Evolutionary conservation across 2,888 invertebrate genomes (phyloP), one percentile per base, ranked within the genome.

Genomic region (Xiphydria camelus): DNA sequence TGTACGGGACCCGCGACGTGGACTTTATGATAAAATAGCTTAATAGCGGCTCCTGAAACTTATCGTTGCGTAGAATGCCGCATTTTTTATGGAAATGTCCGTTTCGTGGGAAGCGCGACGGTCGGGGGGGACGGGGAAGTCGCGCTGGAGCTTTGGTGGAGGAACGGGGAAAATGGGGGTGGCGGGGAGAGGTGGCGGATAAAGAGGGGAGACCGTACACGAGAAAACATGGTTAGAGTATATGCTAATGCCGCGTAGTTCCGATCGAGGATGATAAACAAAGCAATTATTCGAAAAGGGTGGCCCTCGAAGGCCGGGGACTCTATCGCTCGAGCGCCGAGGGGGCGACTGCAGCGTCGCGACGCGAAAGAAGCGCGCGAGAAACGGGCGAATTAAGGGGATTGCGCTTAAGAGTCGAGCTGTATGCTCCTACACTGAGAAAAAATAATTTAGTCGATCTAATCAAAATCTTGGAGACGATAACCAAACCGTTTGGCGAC

Each of bases 271-370:
- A 68, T 65, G 71, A 73, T 73, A 73, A 73, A 73, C 72, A 70
- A 71, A 73, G 69, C 72, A 73, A 73, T 73, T 73, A 73, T 68
- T 68, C 62, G 62, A 61, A 64, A 66, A 68, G 64, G 68, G 64
- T 59, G 62, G 62, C n/a, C n/a, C n/a, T n/a, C n/a, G n/a, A n/a
- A n/a, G n/a, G n/a, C n/a, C n/a, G n/a, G n/a, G n/a, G n/a, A n/a
- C n/a, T n/a, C n/a, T n/a, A n/a, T n/a, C n/a, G n/a, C n/a, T n/a
- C n/a, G n/a, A n/a, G n/a, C n/a, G n/a, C n/a, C n/a, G n/a, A n/a
- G n/a, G n/a, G n/a, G n/a, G n/a, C n/a, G n/a, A n/a, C n/a, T n/a
- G n/a, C n/a, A n/a, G n/a, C n/a, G n/a, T n/a, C n/a, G n/a, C n/a
- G n/a, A n/a, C n/a, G n/a, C n/a, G n/a, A n/a, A n/a, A n/a, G n/a